A percentile compares a stretch with the other conserved stretches of the same genome.
Conservation (phyloP, 2,888 invertebrate genomes). For the Andricus quercusramuli region DNA sequence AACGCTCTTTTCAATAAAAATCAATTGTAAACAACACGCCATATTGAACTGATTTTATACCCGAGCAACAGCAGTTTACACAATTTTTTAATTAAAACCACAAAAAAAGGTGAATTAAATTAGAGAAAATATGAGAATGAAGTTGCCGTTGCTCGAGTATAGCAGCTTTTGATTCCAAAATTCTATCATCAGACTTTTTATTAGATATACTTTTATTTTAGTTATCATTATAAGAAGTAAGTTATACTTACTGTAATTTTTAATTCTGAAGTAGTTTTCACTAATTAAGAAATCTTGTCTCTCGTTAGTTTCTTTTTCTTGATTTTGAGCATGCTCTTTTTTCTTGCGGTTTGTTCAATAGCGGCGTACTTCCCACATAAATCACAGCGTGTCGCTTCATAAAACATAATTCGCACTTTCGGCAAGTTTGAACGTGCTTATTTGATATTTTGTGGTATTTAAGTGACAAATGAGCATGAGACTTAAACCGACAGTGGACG, state of each 20-base stretch:
- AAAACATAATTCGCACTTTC: slow-evolving; percentile 32
- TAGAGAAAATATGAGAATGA: slow-evolving; percentile 17
- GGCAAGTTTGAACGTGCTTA: slow-evolving; percentile 26
- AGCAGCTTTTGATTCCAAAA: slow-evolving; percentile 68
- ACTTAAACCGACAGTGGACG: slow-evolving; percentile 51
- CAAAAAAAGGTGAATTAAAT: not conserved
- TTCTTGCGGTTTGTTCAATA: not conserved
- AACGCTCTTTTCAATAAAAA: slow-evolving; percentile 62
- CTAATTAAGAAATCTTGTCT: not conserved
- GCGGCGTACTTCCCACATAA: not conserved
- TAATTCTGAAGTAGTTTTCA: not conserved
- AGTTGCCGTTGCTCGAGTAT: slow-evolving; percentile 70
- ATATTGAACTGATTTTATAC: slow-evolving; percentile 66
- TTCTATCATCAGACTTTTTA: slow-evolving; percentile 40
- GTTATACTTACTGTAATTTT: not conserved
- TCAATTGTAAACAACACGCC: slow-evolving; percentile 64
- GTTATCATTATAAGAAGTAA: not conserved
- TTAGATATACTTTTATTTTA: not conserved
- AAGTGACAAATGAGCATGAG: slow-evolving; percentile 52
- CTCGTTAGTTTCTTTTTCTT: not conserved
- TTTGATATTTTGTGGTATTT: slow-evolving; percentile 40
- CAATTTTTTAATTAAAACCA: not conserved
- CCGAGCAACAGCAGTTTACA: slow-evolving; percentile 65
- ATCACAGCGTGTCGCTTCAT: slow-evolving; percentile 27
- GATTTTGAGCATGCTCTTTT: not conserved